Percentiles rank a stretch among this genome's conserved stretches.
phyloP scores from a whole-genome alignment of 1,140 invertebrate species.

The Drosophila ogumai region DNA sequence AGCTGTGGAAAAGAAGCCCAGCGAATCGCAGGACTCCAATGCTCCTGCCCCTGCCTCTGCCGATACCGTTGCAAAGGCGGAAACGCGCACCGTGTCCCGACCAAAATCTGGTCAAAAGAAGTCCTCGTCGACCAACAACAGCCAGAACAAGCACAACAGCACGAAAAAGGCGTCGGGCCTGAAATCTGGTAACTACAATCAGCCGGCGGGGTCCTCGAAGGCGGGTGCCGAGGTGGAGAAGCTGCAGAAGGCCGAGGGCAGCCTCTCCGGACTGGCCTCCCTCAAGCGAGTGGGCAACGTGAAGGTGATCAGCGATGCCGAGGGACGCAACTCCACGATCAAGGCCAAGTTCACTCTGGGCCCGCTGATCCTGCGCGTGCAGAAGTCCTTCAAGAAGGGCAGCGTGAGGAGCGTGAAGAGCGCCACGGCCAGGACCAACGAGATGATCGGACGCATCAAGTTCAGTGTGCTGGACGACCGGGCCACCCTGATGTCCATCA shows the following conservation, averaged over 20 bases:
- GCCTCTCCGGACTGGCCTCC: conserved; percentile 91
- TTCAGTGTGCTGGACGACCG: conserved; percentile 91
- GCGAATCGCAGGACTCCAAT: neutral
- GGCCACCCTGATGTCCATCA: conserved; percentile 92
- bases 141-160: conserved; percentile 54
- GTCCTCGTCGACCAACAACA: conserved; percentile 44
- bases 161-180: conserved; percentile 63
- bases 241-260: conserved; percentile 89
- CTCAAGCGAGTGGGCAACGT: conserved; percentile 91
- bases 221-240: conserved; percentile 75
- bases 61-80: conserved; percentile 53
- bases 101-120: conserved; percentile 76
- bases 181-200: conserved; percentile 77
- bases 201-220: conserved; percentile 73
- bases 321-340: conserved; percentile 89
- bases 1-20: conserved; percentile 67
- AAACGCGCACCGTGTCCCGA: conserved; percentile 76
- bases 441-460: conserved; percentile 92
- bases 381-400: conserved; percentile 92
- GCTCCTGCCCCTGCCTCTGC: neutral
- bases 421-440: conserved; percentile 93
- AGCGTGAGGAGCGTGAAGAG: conserved; percentile 90
- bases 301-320: conserved; percentile 90
- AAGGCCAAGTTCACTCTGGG: conserved; percentile 92
- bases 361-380: conserved; percentile 91